Conservation (phyloP, 2,797 vertebrate species). For the Mastacembelus armatus region DNA sequence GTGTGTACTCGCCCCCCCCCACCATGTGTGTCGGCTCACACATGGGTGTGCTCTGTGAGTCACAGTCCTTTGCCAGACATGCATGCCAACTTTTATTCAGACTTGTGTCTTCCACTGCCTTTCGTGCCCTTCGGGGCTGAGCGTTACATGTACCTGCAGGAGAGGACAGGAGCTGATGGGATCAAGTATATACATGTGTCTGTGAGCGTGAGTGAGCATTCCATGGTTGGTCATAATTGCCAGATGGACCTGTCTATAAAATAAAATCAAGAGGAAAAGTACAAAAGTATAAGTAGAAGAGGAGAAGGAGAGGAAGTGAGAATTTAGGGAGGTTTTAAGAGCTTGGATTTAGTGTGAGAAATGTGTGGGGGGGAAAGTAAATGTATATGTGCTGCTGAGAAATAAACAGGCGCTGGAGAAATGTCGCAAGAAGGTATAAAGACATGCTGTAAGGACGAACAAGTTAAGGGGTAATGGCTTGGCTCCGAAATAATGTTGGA, state of each 20-base stretch:
- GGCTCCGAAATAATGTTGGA: neutral
- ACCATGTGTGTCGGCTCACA: conserved; percentile 8
- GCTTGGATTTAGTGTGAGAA: conserved; percentile 17
- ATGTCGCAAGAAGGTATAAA: neutral
- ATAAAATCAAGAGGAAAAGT: conserved; percentile 47
- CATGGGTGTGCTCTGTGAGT: conserved; percentile 56
- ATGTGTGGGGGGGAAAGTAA: conserved; percentile 26
- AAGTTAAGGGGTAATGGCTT: too few relatives aligned
- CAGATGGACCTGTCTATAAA: conserved; percentile 44
- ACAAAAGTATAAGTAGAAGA: conserved; percentile 7
- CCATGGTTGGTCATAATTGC: conserved; percentile 42
- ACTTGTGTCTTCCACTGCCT: conserved; percentile 5
- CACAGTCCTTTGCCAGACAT: conserved; percentile 40
- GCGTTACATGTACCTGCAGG: conserved; percentile 59
- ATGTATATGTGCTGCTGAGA: conserved; percentile 3
- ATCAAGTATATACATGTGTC: conserved; percentile 1
- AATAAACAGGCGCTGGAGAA: neutral
- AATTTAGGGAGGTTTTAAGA: conserved; percentile 25
- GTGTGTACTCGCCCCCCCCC: conserved; percentile 31
- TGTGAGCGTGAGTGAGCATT: conserved; percentile 40
- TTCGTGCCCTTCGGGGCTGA: conserved; percentile 30
- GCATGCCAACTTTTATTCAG: conserved; percentile 30
- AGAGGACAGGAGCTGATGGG: conserved; percentile 37
- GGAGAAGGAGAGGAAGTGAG: conserved; percentile 23
- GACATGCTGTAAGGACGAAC: too few relatives aligned